Percentiles rank a stretch among this genome's conserved stretches.
phyloP scores from a whole-genome alignment of 2,888 invertebrate genomes.

The Galeruca laticollis region DNA sequence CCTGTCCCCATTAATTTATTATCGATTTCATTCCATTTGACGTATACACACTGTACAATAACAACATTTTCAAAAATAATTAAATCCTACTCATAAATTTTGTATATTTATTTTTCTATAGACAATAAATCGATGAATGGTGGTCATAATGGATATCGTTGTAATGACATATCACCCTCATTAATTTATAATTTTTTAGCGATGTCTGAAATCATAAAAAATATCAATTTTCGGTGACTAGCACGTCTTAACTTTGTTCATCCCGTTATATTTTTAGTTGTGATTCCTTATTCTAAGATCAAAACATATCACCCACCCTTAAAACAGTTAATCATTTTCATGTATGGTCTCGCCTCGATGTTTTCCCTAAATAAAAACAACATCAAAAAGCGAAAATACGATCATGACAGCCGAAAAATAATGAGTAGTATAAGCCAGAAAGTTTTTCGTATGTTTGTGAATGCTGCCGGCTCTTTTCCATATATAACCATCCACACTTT shows the following conservation, averaged over 20 bases:
- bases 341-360: constrained; percentile 22
- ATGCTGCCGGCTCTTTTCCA: constrained; percentile 52
- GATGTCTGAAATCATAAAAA: no score
- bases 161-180: no score
- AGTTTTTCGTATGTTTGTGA: constrained; percentile 42
- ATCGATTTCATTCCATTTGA: no score
- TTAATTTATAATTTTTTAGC: no score
- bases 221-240: not conserved
- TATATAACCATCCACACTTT: constrained; percentile 60
- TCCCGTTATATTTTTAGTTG: not conserved
- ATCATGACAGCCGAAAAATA: constrained; percentile 47
- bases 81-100: no score
- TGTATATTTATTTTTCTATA: no score
- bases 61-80: no score
- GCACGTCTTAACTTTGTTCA: not conserved
- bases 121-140: no score
- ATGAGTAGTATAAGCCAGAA: constrained; percentile 45
- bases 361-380: constrained; percentile 24
- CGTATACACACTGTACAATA: no score
- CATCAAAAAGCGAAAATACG: constrained; percentile 34
- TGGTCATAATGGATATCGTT: no score
- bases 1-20: no score
- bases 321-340: constrained; percentile 40
- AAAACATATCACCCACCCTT: constrained; percentile 28
- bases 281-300: constrained; percentile 7